Conservation (phyloP, 2,113 vertebrate genomes). For the Malurus cyaneus region DNA sequence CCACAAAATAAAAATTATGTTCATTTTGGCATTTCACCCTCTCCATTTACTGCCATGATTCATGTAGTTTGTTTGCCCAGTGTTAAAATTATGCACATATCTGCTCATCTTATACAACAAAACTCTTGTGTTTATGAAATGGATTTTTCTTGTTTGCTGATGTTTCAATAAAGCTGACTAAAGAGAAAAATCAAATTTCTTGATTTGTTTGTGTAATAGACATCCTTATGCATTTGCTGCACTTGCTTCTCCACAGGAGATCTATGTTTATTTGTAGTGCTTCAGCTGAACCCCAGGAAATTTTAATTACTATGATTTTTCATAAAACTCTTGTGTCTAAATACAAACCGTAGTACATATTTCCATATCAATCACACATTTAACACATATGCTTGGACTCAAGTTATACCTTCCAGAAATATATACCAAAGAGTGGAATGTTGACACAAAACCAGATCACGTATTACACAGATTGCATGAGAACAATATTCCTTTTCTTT, state of each 20-base stretch:
- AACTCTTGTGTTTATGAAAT: not conserved
- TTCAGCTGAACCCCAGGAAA: not conserved
- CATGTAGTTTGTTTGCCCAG: not conserved
- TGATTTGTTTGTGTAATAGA: not conserved
- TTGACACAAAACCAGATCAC: not conserved
- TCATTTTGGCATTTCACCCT: not conserved
- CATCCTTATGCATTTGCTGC: not conserved
- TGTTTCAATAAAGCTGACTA: not conserved
- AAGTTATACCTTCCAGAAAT: not conserved
- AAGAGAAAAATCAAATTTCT: not conserved
- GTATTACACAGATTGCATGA: not conserved
- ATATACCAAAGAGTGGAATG: not conserved
- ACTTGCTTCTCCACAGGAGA: not conserved
- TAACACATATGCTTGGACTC: not conserved
- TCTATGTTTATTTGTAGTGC: not conserved
- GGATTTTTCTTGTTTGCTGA: not conserved
- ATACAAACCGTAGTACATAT: not conserved
- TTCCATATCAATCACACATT: not conserved
- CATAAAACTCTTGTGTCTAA: not conserved
- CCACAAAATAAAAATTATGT: slow-evolving; percentile 17
- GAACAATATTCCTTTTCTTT: not conserved
- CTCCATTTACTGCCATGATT: not conserved
- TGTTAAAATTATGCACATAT: not conserved
- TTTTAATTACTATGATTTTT: not conserved
- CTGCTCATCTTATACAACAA: not conserved